Evolutionary conservation across 2,888 invertebrate species (phyloP).

Genomic region (Dugesia japonica): DNA sequence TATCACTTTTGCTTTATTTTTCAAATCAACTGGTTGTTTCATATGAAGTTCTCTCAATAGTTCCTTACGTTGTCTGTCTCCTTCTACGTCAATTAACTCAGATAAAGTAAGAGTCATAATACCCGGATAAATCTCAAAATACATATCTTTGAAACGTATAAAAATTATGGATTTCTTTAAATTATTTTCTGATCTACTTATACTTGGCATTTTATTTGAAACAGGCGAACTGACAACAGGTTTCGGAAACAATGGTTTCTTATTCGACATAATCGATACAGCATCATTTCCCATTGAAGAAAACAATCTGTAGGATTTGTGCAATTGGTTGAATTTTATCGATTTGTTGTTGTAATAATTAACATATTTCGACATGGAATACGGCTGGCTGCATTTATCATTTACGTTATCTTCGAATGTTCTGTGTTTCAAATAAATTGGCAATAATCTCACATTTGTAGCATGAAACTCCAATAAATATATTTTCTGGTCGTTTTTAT

Average conservation of each 20-base stretch:
- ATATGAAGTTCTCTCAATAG: neutral
- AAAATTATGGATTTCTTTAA: neutral
- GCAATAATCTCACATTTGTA: neutral
- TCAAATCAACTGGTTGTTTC: neutral
- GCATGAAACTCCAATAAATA: neutral
- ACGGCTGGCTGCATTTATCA: neutral
- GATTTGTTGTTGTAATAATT: constrained; percentile 2
- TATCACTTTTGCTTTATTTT: neutral
- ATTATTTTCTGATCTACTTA: neutral
- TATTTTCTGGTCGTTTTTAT: neutral
- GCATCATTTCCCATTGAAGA: neutral
- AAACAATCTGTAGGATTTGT: neutral
- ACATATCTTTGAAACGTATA: neutral
- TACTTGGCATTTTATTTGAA: neutral
- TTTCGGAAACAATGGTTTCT: neutral
- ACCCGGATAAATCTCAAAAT: neutral
- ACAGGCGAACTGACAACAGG: neutral
- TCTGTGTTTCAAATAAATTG: neutral
- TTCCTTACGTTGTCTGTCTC: neutral
- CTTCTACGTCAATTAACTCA: neutral
- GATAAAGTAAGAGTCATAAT: neutral
- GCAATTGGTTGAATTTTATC: neutral
- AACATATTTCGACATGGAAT: neutral
- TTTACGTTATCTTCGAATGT: neutral
- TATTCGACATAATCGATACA: neutral